Percentiles rank a stretch among this genome's conserved stretches.
Evolutionary conservation across 2,888 invertebrate genomes (phyloP).

Genomic region (Myopa testacea): DNA sequence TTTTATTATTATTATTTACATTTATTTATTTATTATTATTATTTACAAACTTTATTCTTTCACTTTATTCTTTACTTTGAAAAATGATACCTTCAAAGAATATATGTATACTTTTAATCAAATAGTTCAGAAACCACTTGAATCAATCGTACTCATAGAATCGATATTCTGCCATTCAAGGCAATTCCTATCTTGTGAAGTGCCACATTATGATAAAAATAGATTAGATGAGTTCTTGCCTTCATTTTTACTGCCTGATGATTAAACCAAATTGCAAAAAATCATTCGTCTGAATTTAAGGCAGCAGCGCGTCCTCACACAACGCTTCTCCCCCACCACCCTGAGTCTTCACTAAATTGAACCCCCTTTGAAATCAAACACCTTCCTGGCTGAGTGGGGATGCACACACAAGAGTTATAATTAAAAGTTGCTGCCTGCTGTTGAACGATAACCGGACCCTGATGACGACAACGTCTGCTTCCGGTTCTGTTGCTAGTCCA

Average conservation of each 20-base stretch:
- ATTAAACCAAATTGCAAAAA: neutral
- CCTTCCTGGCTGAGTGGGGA: neutral
- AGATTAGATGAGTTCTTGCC: neutral
- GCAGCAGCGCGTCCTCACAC: neutral
- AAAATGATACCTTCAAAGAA: too few species aligned
- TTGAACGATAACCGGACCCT: neutral
- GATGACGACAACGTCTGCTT: neutral
- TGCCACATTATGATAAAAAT: too few species aligned
- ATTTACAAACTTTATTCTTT: too few species aligned
- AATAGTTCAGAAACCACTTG: too few species aligned
- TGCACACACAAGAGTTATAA: neutral
- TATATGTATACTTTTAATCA: too few species aligned
- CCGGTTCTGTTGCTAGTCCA: neutral
- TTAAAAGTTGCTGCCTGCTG: neutral
- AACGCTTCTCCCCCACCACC: neutral
- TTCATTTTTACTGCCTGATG: neutral
- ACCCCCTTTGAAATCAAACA: neutral
- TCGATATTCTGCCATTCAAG: too few species aligned
- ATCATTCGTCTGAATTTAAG: neutral
- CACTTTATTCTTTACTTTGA: too few species aligned
- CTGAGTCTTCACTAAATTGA: too few species aligned
- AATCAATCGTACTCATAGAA: too few species aligned
- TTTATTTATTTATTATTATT: too few species aligned
- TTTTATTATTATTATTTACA: too few species aligned
- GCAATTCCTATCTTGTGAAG: too few species aligned